Conservation (phyloP, 2,888 invertebrate species). For the Yponomeuta evonymella region DNA sequence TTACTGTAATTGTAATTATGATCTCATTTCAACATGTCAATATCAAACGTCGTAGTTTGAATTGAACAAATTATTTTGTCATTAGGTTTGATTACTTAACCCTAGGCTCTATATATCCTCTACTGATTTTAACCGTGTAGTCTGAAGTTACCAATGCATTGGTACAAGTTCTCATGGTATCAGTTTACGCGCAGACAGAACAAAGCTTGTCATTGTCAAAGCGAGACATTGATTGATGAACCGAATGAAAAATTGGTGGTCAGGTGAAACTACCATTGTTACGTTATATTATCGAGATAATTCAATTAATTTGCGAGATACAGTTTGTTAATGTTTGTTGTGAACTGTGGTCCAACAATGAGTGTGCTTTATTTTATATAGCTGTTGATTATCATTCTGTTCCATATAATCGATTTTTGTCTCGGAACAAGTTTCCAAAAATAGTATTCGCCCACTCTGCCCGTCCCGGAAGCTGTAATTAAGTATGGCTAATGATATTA, state of each 20-base stretch:
- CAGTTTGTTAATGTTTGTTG: not conserved
- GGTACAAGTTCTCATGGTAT: not conserved
- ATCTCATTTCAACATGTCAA: conserved; percentile 10
- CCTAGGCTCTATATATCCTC: not conserved
- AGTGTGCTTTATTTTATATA: not conserved
- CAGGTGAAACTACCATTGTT: conserved; percentile 6
- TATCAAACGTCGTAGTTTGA: not conserved
- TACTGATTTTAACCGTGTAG: not conserved
- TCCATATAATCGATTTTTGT: not conserved
- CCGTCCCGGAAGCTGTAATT: conserved; percentile 41
- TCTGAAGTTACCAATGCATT: not conserved
- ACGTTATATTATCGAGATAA: not conserved
- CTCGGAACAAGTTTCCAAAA: conserved; percentile 52
- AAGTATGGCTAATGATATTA: conserved; percentile 1
- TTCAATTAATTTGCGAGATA: not conserved
- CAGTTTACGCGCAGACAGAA: not conserved
- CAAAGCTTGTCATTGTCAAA: conserved; percentile 5
- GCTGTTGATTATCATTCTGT: not conserved
- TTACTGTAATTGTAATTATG: not conserved
- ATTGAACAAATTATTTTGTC: conserved; percentile 2
- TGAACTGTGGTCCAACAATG: not conserved
- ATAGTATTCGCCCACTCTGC: conserved; percentile 47
- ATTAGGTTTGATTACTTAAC: conserved; percentile 3
- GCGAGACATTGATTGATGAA: conserved; percentile 3
- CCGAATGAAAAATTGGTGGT: not conserved